A percentile compares a stretch with the other conserved stretches of the same genome.
phyloP scores from a whole-genome alignment of 1,140 invertebrate species.

The Brachionus koreanus region DNA sequence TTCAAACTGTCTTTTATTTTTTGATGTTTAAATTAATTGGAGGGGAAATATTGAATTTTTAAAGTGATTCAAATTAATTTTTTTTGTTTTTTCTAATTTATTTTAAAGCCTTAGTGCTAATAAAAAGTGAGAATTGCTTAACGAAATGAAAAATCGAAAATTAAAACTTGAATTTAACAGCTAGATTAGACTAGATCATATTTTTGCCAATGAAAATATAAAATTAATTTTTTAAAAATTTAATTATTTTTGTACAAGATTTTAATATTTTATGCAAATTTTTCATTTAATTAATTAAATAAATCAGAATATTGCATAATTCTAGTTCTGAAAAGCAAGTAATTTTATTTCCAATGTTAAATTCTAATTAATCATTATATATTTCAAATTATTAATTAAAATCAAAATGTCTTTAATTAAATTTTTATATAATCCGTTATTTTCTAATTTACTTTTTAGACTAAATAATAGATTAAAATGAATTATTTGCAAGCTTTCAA shows the following conservation, averaged over 20 bases:
- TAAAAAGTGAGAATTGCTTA: neutral
- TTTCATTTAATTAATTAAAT: neutral
- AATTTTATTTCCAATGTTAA: neutral
- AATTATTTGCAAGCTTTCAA: too few relatives aligned
- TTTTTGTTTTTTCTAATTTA: neutral
- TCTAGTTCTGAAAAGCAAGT: neutral
- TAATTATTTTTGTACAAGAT: neutral
- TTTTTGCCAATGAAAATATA: neutral
- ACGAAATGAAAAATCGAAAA: neutral
- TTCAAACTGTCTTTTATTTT: neutral
- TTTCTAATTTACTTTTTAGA: neutral
- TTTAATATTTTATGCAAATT: slow-evolving; percentile 1
- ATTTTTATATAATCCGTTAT: neutral
- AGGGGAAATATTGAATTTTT: neutral
- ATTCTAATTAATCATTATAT: neutral
- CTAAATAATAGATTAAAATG: too few relatives aligned
- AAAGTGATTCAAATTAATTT: neutral
- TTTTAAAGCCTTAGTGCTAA: neutral
- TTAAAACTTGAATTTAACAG: neutral
- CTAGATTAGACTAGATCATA: neutral
- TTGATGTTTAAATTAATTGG: neutral
- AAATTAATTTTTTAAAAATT: neutral
- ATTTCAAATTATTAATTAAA: neutral
- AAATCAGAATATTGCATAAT: neutral
- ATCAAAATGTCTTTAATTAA: neutral